Percentiles rank a stretch among this genome's conserved stretches.
phyloP scores from a whole-genome alignment of 2,113 vertebrate species.

The Phaethornis superciliosus region DNA sequence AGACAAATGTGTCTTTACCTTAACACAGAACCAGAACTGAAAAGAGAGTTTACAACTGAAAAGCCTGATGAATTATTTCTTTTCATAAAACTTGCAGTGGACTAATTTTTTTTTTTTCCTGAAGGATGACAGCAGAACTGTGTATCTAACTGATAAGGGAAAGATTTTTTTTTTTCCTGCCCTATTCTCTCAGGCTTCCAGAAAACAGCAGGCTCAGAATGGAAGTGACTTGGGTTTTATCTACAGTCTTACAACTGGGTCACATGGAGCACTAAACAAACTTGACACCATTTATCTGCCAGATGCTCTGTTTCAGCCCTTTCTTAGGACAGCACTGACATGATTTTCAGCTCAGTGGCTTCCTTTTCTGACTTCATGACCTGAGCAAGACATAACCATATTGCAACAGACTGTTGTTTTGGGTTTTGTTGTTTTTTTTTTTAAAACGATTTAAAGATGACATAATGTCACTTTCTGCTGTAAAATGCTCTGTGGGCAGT shows the following conservation, averaged over 20 bases:
- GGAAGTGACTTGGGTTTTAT: not conserved
- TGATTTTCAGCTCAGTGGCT: not conserved
- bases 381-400: not conserved
- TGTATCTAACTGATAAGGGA: not conserved
- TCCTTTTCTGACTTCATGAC: not conserved
- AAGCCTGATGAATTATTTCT: not conserved
- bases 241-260: not conserved
- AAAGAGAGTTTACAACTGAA: not conserved
- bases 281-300: not conserved
- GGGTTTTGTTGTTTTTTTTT: not conserved
- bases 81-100: not conserved
- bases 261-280: not conserved
- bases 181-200: not conserved
- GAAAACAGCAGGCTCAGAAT: not conserved
- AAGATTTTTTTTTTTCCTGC: not conserved
- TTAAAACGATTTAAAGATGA: conserved; percentile 53
- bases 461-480: conserved; percentile 45
- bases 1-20: not conserved
- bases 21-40: not conserved
- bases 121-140: not conserved
- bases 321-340: not conserved
- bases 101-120: not conserved
- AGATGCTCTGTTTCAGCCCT: not conserved
- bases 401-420: not conserved
- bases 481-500: conserved; percentile 29